Conservation (phyloP, 2,113 vertebrate species). For the Xenus cinereus region DNA sequence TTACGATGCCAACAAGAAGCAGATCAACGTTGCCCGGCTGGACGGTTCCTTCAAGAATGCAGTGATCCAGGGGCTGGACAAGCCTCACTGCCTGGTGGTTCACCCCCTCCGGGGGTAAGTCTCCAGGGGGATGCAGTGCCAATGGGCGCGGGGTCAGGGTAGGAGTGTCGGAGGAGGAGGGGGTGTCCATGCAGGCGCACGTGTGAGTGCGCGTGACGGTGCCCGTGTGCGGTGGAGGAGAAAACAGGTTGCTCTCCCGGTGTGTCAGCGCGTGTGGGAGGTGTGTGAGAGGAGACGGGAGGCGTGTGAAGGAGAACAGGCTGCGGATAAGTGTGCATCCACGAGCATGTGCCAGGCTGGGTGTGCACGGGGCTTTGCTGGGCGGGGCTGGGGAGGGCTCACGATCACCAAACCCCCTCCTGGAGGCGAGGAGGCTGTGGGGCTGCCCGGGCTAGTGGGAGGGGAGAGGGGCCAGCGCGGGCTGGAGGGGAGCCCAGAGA, state of each 20-base stretch:
- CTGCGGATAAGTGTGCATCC: not conserved
- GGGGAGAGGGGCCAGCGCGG: not conserved
- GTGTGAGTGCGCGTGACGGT: fast-evolving
- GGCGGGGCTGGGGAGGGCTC: too few relatives aligned
- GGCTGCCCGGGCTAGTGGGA: not conserved
- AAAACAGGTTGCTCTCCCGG: not conserved
- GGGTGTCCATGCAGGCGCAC: not conserved
- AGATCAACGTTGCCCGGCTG: conserved; percentile 94
- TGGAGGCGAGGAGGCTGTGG: fast-evolving
- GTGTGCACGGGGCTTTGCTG: not conserved
- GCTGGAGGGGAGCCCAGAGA: too few relatives aligned
- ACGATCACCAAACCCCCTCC: fast-evolving
- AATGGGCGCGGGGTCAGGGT: fast-evolving
- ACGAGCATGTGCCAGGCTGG: not conserved
- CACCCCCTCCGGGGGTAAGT: conserved; percentile 89
- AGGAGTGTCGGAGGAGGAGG: fast-evolving
- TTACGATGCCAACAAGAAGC: conserved; percentile 95
- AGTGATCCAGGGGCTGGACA: conserved; percentile 92
- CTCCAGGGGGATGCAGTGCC: fast-evolving
- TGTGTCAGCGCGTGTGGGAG: not conserved
- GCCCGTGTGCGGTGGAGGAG: not conserved
- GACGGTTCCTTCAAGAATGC: conserved; percentile 98
- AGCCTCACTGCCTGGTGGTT: conserved; percentile 92
- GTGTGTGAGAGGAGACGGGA: not conserved
- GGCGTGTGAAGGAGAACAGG: not conserved